Conservation (phyloP, 2,113 vertebrate species). For the Laticauda colubrina region DNA sequence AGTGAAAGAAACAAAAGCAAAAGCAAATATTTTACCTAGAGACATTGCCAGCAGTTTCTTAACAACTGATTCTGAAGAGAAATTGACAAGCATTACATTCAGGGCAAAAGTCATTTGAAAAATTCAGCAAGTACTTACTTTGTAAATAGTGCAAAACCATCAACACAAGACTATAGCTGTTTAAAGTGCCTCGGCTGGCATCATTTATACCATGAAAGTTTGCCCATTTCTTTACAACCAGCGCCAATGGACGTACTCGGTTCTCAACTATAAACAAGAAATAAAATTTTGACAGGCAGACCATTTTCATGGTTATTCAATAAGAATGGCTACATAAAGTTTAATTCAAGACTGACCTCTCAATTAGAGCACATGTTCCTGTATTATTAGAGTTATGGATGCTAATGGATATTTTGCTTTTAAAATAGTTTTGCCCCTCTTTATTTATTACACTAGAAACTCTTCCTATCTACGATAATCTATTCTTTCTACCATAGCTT, state of each 20-base stretch:
- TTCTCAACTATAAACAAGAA: slow-evolving; percentile 83
- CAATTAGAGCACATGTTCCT: background rate
- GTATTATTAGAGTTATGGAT: background rate
- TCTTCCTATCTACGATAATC: background rate
- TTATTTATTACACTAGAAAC: background rate
- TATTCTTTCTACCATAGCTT: background rate
- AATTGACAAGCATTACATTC: slow-evolving; percentile 28
- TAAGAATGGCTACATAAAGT: background rate
- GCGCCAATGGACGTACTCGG: slow-evolving; percentile 87
- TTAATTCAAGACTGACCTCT: background rate
- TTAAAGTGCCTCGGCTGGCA: slow-evolving; percentile 95
- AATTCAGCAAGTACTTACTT: slow-evolving; percentile 78
- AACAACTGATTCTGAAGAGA: slow-evolving; percentile 7
- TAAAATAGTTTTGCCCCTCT: background rate
- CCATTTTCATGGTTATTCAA: background rate
- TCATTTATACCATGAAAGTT: slow-evolving; percentile 87
- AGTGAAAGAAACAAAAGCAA: slow-evolving; percentile 8
- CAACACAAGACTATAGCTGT: slow-evolving; percentile 92
- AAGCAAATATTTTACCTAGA: background rate
- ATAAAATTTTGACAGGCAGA: slow-evolving; percentile 53
- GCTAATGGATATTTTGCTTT: background rate
- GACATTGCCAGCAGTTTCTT: slow-evolving; percentile 12
- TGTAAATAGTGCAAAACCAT: slow-evolving; percentile 99
- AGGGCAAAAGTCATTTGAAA: background rate
- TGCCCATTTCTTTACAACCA: slow-evolving; percentile 96